These are phyloP conservation scores for Pharmacophagus antenor DNA, from an alignment of 2,888 invertebrate species.

Conservation along the genomic window DNA sequence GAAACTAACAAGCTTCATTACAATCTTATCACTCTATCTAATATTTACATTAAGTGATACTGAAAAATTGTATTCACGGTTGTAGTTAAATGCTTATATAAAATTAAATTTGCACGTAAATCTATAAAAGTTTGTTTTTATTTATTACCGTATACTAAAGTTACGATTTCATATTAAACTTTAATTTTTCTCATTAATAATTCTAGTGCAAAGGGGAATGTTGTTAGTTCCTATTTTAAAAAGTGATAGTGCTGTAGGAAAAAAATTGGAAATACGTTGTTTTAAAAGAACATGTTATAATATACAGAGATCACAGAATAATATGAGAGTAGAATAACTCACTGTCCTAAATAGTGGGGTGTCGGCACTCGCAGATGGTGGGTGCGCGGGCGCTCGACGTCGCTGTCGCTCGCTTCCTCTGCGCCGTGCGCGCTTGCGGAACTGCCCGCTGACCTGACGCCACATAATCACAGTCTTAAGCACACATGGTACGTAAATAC, in stretches of 20 bases:
- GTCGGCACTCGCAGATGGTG: slow-evolving; percentile 71
- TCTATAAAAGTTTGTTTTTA: too few species aligned
- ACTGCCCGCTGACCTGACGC: slow-evolving; percentile 58
- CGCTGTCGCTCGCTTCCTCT: slow-evolving; percentile 75
- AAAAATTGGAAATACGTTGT: too few species aligned
- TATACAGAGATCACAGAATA: too few species aligned
- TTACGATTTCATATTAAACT: too few species aligned
- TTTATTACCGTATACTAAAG: too few species aligned
- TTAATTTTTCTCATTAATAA: too few species aligned
- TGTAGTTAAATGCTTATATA: neutral
- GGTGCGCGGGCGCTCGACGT: slow-evolving; percentile 65
- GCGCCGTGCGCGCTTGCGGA: slow-evolving; percentile 49
- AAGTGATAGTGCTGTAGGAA: too few species aligned
- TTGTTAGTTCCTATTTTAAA: too few species aligned
- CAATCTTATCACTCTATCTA: slow-evolving; percentile 31
- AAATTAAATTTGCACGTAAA: too few species aligned
- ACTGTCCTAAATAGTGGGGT: slow-evolving; percentile 65
- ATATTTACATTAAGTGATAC: slow-evolving; percentile 27
- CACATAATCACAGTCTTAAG: slow-evolving; percentile 34
- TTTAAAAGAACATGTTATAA: too few species aligned
- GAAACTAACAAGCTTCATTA: slow-evolving; percentile 26
- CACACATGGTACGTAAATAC: slow-evolving; percentile 14
- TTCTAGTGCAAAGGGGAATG: too few species aligned
- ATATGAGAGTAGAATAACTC: slow-evolving; percentile 41
- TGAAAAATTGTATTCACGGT: slow-evolving; percentile 15